phyloP scores from a whole-genome alignment of 2,888 invertebrate species.

The Oegoconia quadripuncta region DNA sequence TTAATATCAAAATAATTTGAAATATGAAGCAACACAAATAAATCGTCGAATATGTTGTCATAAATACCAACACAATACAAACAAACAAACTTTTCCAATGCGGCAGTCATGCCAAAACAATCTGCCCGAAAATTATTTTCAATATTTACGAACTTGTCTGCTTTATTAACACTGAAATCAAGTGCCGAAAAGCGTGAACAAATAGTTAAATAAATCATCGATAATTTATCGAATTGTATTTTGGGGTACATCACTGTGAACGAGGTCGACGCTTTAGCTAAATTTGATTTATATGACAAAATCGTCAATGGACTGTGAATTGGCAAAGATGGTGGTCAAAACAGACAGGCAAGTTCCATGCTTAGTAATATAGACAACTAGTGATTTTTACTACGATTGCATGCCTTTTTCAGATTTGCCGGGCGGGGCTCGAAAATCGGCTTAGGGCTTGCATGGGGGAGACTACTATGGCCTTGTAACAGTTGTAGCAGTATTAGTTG shows the following conservation, averaged over 20 bases:
- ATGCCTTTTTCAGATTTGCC: too few relatives aligned
- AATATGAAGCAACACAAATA: too few relatives aligned
- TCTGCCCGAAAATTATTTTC: constrained; percentile 10
- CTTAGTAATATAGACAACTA: background rate
- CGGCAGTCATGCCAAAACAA: constrained; percentile 6
- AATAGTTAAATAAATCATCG: constrained; percentile 12
- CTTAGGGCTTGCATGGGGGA: too few relatives aligned
- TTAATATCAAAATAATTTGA: too few relatives aligned
- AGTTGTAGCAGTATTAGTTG: too few relatives aligned
- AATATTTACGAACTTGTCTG: constrained; percentile 2
- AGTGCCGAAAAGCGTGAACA: constrained; percentile 6
- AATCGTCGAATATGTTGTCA: too few relatives aligned
- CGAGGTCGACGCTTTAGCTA: constrained; percentile 35
- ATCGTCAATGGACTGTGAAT: constrained; percentile 44
- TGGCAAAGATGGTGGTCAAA: constrained; percentile 26
- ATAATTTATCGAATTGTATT: constrained; percentile 26
- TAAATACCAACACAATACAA: too few relatives aligned
- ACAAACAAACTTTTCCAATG: constrained; percentile 23
- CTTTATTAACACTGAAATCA: constrained; percentile 22
- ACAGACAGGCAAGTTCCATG: background rate
- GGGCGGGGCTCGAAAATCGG: too few relatives aligned
- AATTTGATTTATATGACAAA: constrained; percentile 49
- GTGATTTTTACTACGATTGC: too few relatives aligned
- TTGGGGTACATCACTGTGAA: constrained; percentile 24
- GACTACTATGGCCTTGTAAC: too few relatives aligned